Conservation (phyloP, 2,797 vertebrate species). For the Erpetoichthys calabaricus region DNA sequence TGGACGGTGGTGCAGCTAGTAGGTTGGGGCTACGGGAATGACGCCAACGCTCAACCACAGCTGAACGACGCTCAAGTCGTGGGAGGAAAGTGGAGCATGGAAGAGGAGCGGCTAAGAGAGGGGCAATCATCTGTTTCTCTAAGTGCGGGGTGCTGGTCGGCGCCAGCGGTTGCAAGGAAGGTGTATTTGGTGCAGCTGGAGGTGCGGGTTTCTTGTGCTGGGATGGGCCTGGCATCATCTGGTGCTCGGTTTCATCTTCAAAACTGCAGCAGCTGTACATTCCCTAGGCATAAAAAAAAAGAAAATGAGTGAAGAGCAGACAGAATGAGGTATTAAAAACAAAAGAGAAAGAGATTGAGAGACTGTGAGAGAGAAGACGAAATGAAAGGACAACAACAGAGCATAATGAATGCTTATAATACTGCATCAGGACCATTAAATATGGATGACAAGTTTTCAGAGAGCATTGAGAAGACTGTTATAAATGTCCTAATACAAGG, state of each 20-base stretch:
- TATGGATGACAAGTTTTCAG: too few relatives aligned
- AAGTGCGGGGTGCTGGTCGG: conserved; percentile 51
- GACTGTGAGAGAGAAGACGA: too few relatives aligned
- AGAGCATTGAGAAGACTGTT: too few relatives aligned
- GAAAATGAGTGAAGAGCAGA: conserved; percentile 4
- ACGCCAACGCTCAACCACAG: conserved; percentile 74
- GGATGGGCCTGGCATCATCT: neutral
- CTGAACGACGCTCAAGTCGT: conserved; percentile 58
- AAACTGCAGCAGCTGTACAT: conserved; percentile 91
- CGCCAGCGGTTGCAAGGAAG: conserved; percentile 44
- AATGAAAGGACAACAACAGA: too few relatives aligned
- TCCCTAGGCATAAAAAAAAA: conserved; percentile 43
- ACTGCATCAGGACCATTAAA: too few relatives aligned
- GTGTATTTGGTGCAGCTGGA: conserved; percentile 43
- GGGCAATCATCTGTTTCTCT: conserved; percentile 20
- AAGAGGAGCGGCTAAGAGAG: conserved; percentile 57
- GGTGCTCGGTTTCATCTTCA: conserved; percentile 55
- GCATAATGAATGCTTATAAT: too few relatives aligned
- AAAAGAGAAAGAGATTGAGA: too few relatives aligned
- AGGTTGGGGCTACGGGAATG: conserved; percentile 25
- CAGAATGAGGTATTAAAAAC: too few relatives aligned
- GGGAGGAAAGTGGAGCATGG: conserved; percentile 70
- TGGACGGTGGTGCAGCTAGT: conserved; percentile 30
- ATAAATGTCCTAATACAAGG: too few relatives aligned
- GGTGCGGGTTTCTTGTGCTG: conserved; percentile 36